These are phyloP conservation scores for Hemichromis elongatus DNA, from an alignment of 2,113 vertebrate genomes.

Conservation along the genomic window DNA sequence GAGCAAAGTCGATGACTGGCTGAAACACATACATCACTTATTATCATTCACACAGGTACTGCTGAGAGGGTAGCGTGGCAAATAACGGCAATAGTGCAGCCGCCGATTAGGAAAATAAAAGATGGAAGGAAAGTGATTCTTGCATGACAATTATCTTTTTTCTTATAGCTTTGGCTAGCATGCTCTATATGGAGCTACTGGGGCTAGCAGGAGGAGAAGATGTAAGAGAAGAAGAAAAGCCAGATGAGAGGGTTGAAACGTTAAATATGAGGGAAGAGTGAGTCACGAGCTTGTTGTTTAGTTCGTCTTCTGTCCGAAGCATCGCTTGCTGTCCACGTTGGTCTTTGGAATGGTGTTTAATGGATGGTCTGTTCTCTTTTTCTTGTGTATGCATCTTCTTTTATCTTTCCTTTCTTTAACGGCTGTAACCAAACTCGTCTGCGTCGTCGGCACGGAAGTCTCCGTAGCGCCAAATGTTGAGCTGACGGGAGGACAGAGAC, in stretches of 20 bases:
- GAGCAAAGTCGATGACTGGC: slow-evolving; percentile 27
- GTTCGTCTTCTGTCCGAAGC: slow-evolving; percentile 38
- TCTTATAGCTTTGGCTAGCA: slow-evolving; percentile 4
- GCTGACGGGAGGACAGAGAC: slow-evolving; percentile 59
- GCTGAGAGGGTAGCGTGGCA: slow-evolving; percentile 44
- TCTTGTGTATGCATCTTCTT: not conserved
- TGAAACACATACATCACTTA: slow-evolving; percentile 12
- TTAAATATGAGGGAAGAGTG: slow-evolving; percentile 41
- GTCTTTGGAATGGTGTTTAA: slow-evolving; percentile 67
- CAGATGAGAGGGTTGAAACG: slow-evolving; percentile 36
- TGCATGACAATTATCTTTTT: not conserved
- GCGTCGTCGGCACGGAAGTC: slow-evolving; percentile 89
- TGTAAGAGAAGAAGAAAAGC: slow-evolving; percentile 2
- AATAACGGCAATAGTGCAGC: slow-evolving; percentile 57
- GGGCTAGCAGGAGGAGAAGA: not conserved
- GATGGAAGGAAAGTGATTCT: slow-evolving; percentile 1
- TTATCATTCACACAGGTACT: slow-evolving; percentile 32
- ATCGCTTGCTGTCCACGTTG: slow-evolving; percentile 41
- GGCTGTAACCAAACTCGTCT: slow-evolving; percentile 87
- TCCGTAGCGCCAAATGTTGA: slow-evolving; percentile 93
- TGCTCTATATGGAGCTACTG: slow-evolving; percentile 10
- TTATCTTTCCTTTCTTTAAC: slow-evolving; percentile 50
- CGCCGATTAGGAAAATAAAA: not conserved
- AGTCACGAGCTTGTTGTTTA: slow-evolving; percentile 62
- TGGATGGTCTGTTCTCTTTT: slow-evolving; percentile 29